A percentile compares a stretch with the other conserved stretches of the same genome.
phyloP scores from a whole-genome alignment of 2,797 vertebrate genomes.

The Notolepis coatsorum region DNA sequence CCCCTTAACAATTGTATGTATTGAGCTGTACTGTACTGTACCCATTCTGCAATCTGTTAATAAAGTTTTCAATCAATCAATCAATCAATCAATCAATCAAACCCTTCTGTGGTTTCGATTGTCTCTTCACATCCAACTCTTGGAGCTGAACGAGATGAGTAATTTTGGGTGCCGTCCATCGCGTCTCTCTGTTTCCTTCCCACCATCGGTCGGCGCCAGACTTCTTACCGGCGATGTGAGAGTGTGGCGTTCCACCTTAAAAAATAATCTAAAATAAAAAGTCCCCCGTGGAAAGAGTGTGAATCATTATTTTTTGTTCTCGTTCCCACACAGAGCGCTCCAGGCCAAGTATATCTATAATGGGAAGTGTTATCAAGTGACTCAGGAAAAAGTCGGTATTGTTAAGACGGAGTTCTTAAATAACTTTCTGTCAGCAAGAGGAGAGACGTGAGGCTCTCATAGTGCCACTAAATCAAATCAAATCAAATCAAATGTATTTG shows the following conservation, averaged over 20 bases:
- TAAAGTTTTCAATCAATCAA: no score
- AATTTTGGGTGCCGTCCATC: conserved; percentile 12
- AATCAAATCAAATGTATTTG: no score
- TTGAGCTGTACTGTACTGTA: no score
- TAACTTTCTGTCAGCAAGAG: no score
- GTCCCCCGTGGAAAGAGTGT: conserved; percentile 23
- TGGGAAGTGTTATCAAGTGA: conserved; percentile 20
- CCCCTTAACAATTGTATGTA: no score
- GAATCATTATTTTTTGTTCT: conserved; percentile 35
- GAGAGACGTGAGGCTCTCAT: no score
- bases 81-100: no score
- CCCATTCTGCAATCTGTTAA: no score
- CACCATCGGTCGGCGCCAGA: neutral
- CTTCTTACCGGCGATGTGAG: conserved; percentile 42
- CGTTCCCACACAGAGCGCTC: neutral
- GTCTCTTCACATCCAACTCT: conserved; percentile 34
- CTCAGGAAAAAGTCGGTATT: neutral
- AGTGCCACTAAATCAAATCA: no score
- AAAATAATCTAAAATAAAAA: conserved; percentile 34
- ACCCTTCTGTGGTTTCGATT: no score
- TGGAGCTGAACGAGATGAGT: conserved; percentile 43
- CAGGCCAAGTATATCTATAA: conserved; percentile 19
- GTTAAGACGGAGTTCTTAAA: conserved; percentile 18
- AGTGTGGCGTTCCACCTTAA: conserved; percentile 43
- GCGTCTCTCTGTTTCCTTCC: neutral